Percentiles rank a stretch among this genome's conserved stretches.
Conservation (phyloP, 1,140 invertebrate species). For the Asobara japonica region DNA sequence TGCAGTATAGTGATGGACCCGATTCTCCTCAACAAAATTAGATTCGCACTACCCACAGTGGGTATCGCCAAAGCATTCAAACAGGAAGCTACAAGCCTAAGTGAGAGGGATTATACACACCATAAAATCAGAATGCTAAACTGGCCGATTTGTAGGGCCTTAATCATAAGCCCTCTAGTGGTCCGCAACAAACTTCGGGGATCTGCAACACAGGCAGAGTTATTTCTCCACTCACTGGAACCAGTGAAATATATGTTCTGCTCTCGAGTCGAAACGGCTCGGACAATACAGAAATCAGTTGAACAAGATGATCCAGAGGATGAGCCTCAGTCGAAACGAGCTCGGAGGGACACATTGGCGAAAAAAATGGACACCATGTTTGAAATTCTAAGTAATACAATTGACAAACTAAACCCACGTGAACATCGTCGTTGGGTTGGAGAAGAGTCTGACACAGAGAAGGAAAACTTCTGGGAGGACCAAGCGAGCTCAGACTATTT, state of each 20-base stretch:
- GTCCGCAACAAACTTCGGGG: conserved; percentile 38
- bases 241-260: conserved; percentile 20
- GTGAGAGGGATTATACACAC: conserved; percentile 36
- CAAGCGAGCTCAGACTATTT: too few relatives aligned
- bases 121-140: conserved; percentile 42
- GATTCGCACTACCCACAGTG: background rate
- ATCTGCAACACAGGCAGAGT: conserved; percentile 25
- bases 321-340: too few relatives aligned
- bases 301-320: background rate
- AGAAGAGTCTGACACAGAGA: too few relatives aligned
- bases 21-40: background rate
- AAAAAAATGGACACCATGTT: too few relatives aligned
- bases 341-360: too few relatives aligned
- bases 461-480: too few relatives aligned
- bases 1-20: background rate
- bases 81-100: background rate
- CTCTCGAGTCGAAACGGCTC: background rate
- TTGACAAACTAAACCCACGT: too few relatives aligned
- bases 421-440: too few relatives aligned
- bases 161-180: conserved; percentile 40
- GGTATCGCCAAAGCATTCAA: background rate
- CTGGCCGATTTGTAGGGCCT: conserved; percentile 41
- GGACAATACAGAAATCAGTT: background rate
- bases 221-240: conserved; percentile 21
- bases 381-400: too few relatives aligned